Evolutionary conservation across 2,888 invertebrate genomes (phyloP).

Genomic region (Drosophila barbarae): DNA sequence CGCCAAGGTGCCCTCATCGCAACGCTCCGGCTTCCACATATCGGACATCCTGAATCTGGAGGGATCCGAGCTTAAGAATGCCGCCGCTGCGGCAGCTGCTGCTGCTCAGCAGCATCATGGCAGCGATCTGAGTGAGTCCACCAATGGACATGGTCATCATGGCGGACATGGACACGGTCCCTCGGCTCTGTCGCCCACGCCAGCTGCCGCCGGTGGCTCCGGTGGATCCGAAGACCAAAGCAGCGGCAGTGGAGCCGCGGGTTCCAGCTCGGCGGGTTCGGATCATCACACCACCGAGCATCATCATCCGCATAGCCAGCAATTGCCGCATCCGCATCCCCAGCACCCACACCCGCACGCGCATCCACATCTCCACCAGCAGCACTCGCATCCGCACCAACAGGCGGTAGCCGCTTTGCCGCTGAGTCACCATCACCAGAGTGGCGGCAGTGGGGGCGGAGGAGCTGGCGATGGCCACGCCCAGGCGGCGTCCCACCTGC

Average conservation of each 20-base stretch:
- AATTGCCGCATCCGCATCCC: slow-evolving; percentile 22
- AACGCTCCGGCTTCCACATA: slow-evolving; percentile 92
- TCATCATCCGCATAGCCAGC: slow-evolving; percentile 21
- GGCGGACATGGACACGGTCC: slow-evolving; percentile 17
- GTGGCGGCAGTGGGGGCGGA: slow-evolving; percentile 26
- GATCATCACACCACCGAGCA: slow-evolving; percentile 60
- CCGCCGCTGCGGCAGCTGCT: slow-evolving; percentile 65
- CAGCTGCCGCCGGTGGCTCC: slow-evolving; percentile 41
- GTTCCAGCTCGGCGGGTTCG: slow-evolving; percentile 6
- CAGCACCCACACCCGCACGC: slow-evolving; percentile 26
- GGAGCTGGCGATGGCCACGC: slow-evolving; percentile 54
- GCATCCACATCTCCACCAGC: slow-evolving; percentile 39
- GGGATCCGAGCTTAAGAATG: slow-evolving; percentile 81
- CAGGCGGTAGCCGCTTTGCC: slow-evolving; percentile 44
- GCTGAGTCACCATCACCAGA: slow-evolving; percentile 14
- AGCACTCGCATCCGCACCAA: slow-evolving; percentile 46
- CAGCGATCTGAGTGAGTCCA: slow-evolving; percentile 50
- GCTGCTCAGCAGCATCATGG: slow-evolving; percentile 50
- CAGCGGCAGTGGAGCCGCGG: slow-evolving; percentile 6
- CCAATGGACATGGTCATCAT: slow-evolving; percentile 43
- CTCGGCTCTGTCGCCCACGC: slow-evolving; percentile 59
- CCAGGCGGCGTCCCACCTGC: slow-evolving; percentile 76
- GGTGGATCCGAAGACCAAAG: slow-evolving; percentile 41
- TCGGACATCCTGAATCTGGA: slow-evolving; percentile 95
- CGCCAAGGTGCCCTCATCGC: slow-evolving; percentile 82